Evolutionary conservation across 2,113 vertebrate genomes (phyloP).

Genomic region (Mus pahari): DNA sequence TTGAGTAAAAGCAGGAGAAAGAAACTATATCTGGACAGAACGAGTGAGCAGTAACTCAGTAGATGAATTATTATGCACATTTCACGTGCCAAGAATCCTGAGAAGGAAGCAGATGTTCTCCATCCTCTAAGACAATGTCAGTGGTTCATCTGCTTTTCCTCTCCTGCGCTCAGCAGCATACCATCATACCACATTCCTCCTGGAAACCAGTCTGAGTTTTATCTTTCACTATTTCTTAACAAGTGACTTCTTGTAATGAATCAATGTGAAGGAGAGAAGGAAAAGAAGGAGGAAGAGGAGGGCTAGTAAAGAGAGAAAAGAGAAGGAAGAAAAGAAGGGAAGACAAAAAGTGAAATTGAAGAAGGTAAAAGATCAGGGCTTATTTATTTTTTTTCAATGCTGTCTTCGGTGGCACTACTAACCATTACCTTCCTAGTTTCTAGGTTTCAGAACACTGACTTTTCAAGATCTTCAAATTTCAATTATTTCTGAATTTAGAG

Average conservation of each 20-base stretch:
- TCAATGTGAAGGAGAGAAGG: not conserved
- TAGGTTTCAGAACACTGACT: not conserved
- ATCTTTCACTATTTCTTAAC: not conserved
- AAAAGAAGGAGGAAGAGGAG: not conserved
- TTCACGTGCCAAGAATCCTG: not conserved
- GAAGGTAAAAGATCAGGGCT: not conserved
- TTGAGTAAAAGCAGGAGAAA: not conserved
- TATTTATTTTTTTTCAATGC: too few species aligned
- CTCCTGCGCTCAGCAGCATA: too few species aligned
- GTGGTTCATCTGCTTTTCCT: not conserved
- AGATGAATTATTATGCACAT: not conserved
- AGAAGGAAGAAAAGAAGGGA: too few species aligned
- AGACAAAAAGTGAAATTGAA: not conserved
- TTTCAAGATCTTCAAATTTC: not conserved
- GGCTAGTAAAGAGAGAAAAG: not conserved
- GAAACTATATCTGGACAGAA: not conserved
- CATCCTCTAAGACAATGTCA: not conserved
- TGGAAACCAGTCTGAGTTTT: not conserved
- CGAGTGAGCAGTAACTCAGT: not conserved
- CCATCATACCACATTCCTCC: not conserved
- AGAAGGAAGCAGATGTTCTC: not conserved
- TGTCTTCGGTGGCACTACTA: not conserved
- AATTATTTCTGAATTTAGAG: not conserved
- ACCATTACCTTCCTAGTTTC: too few species aligned
- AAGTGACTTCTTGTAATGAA: not conserved